A percentile compares a stretch with the other conserved stretches of the same genome.
Conservation (phyloP, 2,888 invertebrate species). For the Limenitis camilla region DNA sequence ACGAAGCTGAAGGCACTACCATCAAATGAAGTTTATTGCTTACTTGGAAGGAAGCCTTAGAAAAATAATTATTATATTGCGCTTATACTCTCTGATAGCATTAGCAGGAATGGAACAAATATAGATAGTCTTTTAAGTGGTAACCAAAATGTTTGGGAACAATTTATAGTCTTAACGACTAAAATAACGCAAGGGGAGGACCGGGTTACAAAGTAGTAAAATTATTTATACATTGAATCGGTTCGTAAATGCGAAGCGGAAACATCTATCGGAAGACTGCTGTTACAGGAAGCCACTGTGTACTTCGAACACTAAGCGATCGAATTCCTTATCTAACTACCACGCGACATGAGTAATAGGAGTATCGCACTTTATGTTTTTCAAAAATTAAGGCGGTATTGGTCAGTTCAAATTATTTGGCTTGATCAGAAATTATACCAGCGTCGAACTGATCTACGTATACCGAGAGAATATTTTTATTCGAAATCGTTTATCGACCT, state of each 20-base stretch:
- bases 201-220: constrained; percentile 9
- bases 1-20: constrained; percentile 73
- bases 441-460: constrained; percentile 61
- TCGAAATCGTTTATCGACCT: constrained; percentile 30
- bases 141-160: constrained; percentile 27
- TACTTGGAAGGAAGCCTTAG: constrained; percentile 64
- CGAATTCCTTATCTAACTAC: constrained; percentile 66
- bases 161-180: constrained; percentile 24
- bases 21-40: constrained; percentile 67
- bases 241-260: constrained; percentile 67
- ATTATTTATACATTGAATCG: constrained; percentile 34
- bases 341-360: constrained; percentile 49
- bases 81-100: constrained; percentile 31
- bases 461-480: constrained; percentile 8
- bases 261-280: constrained; percentile 73
- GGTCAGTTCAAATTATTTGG: constrained; percentile 70
- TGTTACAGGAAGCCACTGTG: constrained; percentile 71
- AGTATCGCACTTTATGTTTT: constrained; percentile 62
- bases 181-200: constrained; percentile 18
- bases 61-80: constrained; percentile 60
- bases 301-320: constrained; percentile 62
- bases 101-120: constrained; percentile 45
- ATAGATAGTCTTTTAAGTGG: constrained; percentile 21
- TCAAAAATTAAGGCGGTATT: constrained; percentile 60
- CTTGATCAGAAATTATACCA: constrained; percentile 58